Percentiles rank a stretch among this genome's conserved stretches.
These are phyloP conservation scores for Pipistrellus nathusii DNA, from an alignment of 2,797 vertebrate genomes.

Conservation along the genomic window DNA sequence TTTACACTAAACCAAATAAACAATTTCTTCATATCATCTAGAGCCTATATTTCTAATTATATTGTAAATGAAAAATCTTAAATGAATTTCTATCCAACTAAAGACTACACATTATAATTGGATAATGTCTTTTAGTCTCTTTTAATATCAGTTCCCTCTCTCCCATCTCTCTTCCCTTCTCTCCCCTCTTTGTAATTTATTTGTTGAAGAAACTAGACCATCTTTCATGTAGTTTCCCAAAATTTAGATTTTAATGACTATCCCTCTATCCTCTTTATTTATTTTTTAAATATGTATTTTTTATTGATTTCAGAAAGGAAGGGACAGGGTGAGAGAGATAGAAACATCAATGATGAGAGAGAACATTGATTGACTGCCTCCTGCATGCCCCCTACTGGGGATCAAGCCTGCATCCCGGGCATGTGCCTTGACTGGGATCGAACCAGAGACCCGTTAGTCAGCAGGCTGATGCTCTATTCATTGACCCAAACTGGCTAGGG, in stretches of 20 bases:
- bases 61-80: neutral
- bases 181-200: neutral
- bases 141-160: neutral
- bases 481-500: no score
- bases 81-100: neutral
- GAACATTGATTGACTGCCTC: no score
- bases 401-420: no score
- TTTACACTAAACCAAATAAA: neutral
- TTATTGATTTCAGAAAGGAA: no score
- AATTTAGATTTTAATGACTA: neutral
- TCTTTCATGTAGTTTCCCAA: neutral
- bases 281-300: no score
- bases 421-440: no score
- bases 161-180: neutral
- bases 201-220: neutral
- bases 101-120: neutral
- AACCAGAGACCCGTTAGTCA: no score
- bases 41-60: conserved; percentile 44
- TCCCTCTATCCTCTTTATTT: neutral
- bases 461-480: no score
- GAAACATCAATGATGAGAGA: no score
- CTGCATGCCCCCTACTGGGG: no score
- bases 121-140: neutral
- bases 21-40: conserved; percentile 4
- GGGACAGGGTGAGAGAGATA: no score